A percentile compares a stretch with the other conserved stretches of the same genome.
phyloP scores from a whole-genome alignment of 2,113 vertebrate genomes.

The Fukomys damarensis region DNA sequence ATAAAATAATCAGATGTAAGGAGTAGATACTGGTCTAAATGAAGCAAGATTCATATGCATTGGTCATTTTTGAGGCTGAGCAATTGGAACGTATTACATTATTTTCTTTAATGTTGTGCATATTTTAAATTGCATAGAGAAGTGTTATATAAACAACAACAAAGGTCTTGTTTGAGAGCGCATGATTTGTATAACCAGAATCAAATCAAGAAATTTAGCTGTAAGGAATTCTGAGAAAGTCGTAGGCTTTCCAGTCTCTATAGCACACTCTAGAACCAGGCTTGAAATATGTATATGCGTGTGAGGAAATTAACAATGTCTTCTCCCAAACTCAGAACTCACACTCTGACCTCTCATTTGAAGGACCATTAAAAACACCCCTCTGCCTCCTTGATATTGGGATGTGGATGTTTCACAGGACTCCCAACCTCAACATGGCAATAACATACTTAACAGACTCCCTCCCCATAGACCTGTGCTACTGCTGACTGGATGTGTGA shows the following conservation, averaged over 20 bases:
- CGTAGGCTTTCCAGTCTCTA: neutral
- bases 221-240: neutral
- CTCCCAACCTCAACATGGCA: neutral
- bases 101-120: neutral
- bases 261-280: neutral
- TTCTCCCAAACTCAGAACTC: neutral
- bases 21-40: neutral
- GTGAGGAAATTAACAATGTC: neutral
- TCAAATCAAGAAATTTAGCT: neutral
- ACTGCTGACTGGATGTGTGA: neutral
- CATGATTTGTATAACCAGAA: conserved; percentile 4
- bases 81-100: neutral
- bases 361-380: neutral
- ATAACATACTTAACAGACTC: neutral
- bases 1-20: neutral
- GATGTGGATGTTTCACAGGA: neutral
- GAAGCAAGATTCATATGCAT: neutral
- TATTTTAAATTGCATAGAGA: neutral
- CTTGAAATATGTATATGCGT: neutral
- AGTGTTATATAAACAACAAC: neutral
- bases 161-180: neutral
- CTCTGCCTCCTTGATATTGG: neutral
- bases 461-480: neutral
- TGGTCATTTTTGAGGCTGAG: neutral
- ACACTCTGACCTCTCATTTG: neutral